Evolutionary conservation across 2,888 invertebrate species (phyloP), one percentile per base, ranked within the genome.

Genomic region (Elmis aenea): DNA sequence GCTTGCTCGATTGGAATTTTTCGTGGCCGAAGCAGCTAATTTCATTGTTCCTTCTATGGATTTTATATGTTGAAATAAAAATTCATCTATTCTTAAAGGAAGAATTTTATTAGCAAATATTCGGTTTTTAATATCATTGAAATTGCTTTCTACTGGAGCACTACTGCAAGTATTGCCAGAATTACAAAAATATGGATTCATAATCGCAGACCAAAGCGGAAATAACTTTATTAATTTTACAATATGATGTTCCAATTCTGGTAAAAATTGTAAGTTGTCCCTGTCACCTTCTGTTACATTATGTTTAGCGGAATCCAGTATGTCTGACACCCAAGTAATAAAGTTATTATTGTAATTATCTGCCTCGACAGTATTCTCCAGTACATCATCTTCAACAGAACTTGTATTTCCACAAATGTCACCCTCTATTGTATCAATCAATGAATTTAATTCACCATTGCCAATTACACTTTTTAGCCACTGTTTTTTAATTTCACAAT

Each of bases 61-160:
- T 10, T 8, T 14, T 21, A 45, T 27, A 26, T 45, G 42, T 21
- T 26, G 27, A 6, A 23, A 20, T 8, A 45, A 11, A 27, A 45
- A 45, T 6, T 38, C 38, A 26, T 45, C 45, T 16, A 39, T 20
- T 36, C 43, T 28, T 14, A 32, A 13, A 26, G 46, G 46, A 15
- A 46, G 21, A 10, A 23, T 18, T 5, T 15, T 20, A 20, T 31
- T 18, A 29, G 20, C 21, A 33, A 45, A 44, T 18, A 46, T 33
- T 12, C 33, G 11, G 29, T 39, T 45, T 24, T 40, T 46, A 3
- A 36, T 36, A 22, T n/a, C n/a, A n/a, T n/a, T n/a, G n/a, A n/a
- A n/a, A n/a, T n/a, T n/a, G n/a, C n/a, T n/a, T n/a, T n/a, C 46
- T 10, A 46, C 44, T 10, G 40, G 23, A 13, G 37, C 46, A 28